A percentile compares a stretch with the other conserved stretches of the same genome.
phyloP scores from a whole-genome alignment of 1,140 invertebrate species.

The Ceratina calcarata region DNA sequence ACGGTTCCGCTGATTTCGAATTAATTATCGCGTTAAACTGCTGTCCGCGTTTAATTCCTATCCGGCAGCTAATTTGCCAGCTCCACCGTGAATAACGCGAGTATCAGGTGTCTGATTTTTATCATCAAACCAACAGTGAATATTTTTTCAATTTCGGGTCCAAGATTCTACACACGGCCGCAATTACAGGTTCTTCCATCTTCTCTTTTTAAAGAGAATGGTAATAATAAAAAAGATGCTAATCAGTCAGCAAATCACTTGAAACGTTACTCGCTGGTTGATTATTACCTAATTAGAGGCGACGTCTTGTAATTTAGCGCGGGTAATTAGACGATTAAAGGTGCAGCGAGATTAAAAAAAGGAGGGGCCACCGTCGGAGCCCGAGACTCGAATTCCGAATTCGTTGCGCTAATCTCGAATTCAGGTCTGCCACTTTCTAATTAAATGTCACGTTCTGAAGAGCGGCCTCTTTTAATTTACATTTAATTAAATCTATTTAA shows the following conservation, averaged over 20 bases:
- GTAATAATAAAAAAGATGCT: no score
- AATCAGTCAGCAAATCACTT: not conserved
- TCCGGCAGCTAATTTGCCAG: not conserved
- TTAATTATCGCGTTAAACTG: slow-evolving; percentile 44
- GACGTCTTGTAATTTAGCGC: not conserved
- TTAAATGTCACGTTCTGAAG: slow-evolving; percentile 7
- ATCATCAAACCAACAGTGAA: not conserved
- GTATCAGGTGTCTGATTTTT: not conserved
- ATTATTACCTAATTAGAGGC: not conserved
- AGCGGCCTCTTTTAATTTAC: slow-evolving; percentile 13
- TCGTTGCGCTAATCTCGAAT: not conserved
- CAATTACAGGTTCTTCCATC: no score
- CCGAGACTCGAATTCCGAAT: not conserved
- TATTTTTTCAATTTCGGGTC: not conserved
- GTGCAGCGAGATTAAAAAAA: not conserved
- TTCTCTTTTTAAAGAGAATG: no score
- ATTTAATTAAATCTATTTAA: slow-evolving; percentile 22
- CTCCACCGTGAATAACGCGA: not conserved
- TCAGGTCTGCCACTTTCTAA: slow-evolving; percentile 2
- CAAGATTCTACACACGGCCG: no score
- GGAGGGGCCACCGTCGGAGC: no score
- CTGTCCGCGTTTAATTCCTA: slow-evolving; percentile 24
- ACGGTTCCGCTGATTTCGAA: slow-evolving; percentile 40
- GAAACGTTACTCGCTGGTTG: not conserved
- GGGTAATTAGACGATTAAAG: not conserved